phyloP scores from a whole-genome alignment of 2,888 invertebrate genomes.

The Pristionchus arcanus region DNA sequence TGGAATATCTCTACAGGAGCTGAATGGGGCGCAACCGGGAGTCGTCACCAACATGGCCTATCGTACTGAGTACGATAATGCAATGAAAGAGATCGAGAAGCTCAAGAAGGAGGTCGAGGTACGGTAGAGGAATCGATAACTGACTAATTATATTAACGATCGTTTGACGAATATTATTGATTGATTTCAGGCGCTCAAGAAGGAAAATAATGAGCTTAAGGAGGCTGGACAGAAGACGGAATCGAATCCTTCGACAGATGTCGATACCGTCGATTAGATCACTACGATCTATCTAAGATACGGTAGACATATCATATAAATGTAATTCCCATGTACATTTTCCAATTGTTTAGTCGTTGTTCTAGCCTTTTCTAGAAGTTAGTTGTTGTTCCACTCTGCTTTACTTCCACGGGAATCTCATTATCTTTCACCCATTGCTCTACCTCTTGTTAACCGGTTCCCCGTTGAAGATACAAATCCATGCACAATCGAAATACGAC shows the following conservation, averaged over 20 bases:
- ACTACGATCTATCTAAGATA: background rate
- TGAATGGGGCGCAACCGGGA: background rate
- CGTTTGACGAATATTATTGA: background rate
- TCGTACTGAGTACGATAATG: background rate
- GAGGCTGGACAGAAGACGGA: background rate
- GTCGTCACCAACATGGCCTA: background rate
- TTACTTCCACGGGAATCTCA: background rate
- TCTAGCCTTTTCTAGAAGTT: constrained; percentile 25
- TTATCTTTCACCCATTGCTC: background rate
- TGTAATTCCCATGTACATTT: background rate
- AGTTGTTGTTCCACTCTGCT: constrained; percentile 2
- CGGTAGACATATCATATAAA: background rate
- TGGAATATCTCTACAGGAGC: constrained; percentile 23
- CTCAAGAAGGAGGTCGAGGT: constrained; percentile 44
- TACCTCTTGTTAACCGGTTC: background rate
- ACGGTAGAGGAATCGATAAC: background rate
- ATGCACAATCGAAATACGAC: background rate
- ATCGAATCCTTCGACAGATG: background rate
- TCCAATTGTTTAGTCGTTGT: background rate
- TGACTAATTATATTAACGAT: background rate
- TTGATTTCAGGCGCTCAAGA: background rate
- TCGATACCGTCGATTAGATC: background rate
- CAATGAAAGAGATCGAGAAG: constrained; percentile 23
- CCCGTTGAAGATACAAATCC: constrained; percentile 8
- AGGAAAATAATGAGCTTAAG: background rate